Evolutionary conservation across 2,888 invertebrate genomes (phyloP), one percentile per base, ranked within the genome.

Genomic region (Amiota communis): DNA sequence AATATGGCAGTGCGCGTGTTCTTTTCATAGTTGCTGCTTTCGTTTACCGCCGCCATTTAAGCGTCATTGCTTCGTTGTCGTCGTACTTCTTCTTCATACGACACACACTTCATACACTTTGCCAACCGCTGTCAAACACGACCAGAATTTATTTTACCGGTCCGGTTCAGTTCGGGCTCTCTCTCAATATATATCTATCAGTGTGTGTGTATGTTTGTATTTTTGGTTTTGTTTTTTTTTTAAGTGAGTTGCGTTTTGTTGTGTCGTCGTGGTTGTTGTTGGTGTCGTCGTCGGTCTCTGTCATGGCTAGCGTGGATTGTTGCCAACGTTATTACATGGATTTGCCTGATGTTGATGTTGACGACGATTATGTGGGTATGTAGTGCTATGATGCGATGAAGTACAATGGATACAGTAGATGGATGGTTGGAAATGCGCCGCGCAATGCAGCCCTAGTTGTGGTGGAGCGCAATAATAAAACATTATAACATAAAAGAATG

Each of bases 331-430:
- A 48, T 65, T 65, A 48, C 48, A 65, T 49, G 49, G 65, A 65
- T 65, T 65, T 65, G 48, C 36, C 36, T 36, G 36, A 36, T 36
- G 36, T 36, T 36, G 36, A 36, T 36, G 36, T 36, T 36, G 36
- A 36, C 36, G 65, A 65, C 49, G 61, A 80, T 81, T 85, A 85
- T 84, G 80, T 84, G 84, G 85, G 87, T 85, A 86, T 86, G 82
- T 86, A 86, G 86, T 81, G 84, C 78, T 77, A 56, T 73, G 80
- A 75, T 73, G 51, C 8, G 13, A 59, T 17, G 59, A 15, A 12
- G 15, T 65, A 17, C 20, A 20, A 20, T 36, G 36, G 6, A 36
- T 36, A 36, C 2, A 36, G 36, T 36, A 6, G 53, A 51, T 51
- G 53, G 53, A n/a, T 51, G 13, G 53, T 51, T n/a, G n/a, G 12